A percentile compares a stretch with the other conserved stretches of the same genome.
phyloP scores from a whole-genome alignment of 2,113 vertebrate species.

The Deroptyus accipitrinus region DNA sequence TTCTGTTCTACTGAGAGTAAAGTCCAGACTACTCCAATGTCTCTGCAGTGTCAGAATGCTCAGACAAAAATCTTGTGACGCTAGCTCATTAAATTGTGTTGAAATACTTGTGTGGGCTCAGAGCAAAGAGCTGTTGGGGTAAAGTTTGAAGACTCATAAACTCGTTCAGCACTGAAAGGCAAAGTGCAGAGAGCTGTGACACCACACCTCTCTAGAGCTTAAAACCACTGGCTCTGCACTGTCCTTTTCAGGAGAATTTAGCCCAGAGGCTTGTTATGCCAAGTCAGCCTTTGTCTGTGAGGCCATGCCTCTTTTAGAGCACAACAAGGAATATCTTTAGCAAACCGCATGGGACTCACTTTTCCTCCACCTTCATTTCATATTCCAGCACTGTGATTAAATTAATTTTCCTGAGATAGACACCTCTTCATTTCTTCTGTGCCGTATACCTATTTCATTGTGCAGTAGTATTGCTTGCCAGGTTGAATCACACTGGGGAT shows the following conservation, averaged over 20 bases:
- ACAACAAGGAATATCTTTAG: not conserved
- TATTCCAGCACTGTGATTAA: not conserved
- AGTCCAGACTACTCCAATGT: not conserved
- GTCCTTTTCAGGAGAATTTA: not conserved
- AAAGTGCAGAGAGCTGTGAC: not conserved
- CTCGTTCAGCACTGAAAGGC: not conserved
- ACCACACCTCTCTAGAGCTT: not conserved
- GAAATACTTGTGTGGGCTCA: not conserved
- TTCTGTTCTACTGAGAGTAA: not conserved
- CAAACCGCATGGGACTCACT: not conserved
- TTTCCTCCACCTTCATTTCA: not conserved
- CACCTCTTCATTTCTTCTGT: not conserved
- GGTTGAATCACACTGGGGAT: not conserved
- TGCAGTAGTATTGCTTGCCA: not conserved
- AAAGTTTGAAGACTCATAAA: not conserved
- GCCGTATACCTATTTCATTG: not conserved
- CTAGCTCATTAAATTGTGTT: not conserved
- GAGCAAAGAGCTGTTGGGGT: not conserved
- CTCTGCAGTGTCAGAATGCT: not conserved
- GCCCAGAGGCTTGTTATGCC: not conserved
- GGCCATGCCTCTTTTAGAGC: not conserved
- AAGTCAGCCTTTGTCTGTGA: not conserved
- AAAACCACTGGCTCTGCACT: not conserved
- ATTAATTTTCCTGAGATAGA: slow-evolving; percentile 19
- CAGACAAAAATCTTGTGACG: not conserved